These are phyloP conservation scores for Edolisoma coerulescens DNA, from an alignment of 2,113 vertebrate genomes.

Conservation along the genomic window DNA sequence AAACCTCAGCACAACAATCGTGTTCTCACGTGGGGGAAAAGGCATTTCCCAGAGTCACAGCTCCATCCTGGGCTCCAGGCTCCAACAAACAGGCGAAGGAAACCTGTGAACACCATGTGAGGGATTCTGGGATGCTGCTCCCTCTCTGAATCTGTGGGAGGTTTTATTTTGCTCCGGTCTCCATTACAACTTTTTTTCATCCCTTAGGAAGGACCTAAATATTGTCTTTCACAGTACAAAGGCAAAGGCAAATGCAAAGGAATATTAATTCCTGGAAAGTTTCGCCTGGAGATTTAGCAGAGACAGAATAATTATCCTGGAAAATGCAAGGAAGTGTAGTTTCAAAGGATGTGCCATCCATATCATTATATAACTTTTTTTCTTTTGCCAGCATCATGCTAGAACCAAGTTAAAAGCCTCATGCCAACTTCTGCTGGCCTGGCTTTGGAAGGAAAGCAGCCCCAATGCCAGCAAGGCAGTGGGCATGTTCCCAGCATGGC, in stretches of 20 bases:
- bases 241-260: not conserved
- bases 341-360: not conserved
- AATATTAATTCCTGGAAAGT: slow-evolving; percentile 35
- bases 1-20: not conserved
- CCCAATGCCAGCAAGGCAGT: not conserved
- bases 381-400: not conserved
- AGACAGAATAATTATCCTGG: not conserved
- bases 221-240: slow-evolving; percentile 22
- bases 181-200: not conserved
- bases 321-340: not conserved
- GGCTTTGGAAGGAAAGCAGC: not conserved
- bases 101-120: not conserved
- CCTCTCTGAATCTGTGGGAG: not conserved
- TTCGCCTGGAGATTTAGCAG: not conserved
- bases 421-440: not conserved
- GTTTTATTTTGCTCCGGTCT: slow-evolving; percentile 32
- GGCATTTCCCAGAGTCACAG: not conserved
- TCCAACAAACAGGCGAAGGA: not conserved
- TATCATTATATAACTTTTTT: not conserved
- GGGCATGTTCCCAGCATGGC: fast-evolving
- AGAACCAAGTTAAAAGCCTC: not conserved
- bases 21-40: not conserved
- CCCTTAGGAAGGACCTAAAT: slow-evolving; percentile 27
- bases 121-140: not conserved
- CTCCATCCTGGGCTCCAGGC: not conserved